Base-by-base conservation (phyloP, 2,797 vertebrate genomes). In the Sebastes baramenuke region DNA sequence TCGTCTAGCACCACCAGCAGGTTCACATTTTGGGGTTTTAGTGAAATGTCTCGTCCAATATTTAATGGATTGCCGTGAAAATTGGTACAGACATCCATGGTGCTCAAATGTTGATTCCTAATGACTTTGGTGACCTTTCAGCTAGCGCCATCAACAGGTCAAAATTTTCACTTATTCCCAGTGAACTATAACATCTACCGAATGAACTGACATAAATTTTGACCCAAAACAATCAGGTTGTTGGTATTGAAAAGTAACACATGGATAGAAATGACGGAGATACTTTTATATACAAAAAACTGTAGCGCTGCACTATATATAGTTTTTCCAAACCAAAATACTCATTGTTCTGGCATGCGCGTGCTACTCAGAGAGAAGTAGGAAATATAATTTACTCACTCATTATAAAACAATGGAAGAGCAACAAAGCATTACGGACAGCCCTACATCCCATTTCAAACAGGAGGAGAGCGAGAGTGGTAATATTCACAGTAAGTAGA, bases 381-480 rank as follows among this genome's bases (percentile, higher is more conserved):
- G 92, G 88, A 92, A 90, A 94, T 89, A 89, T 87, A 64, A 87
- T 88, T 88, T 85, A 84, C 66, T 87, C 77, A 89, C 90, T 94
- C 88, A 93, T 92, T 92, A 93, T 82, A 82, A 88, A 82, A 93
- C 78, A 91, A 73, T 80, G 77, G 79, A 86, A 67, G 74, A 70
- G 88, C 90, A 88, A 87, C 81, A 89, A 90, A 83, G 83, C 78
- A 81, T 77, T 73, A 81, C 59, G 87, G 74, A 67, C 72, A 71
- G 62, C 59, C 56, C 29, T 66, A 60, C 68, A 78, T 89, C 83
- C 75, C 76, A 74, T 86, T 81, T 89, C 88, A 89, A 83, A 91
- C 84, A 84, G 55, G 27, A 29, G 66, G 29, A 81, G 85, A 88
- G 81, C 56, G 42, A 90, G 85, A 91, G 90, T 81, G 75, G 84